Percentiles rank a stretch among this genome's conserved stretches.
phyloP scores from a whole-genome alignment of 2,113 vertebrate genomes.

The Cyanoramphus novaezelandiae region DNA sequence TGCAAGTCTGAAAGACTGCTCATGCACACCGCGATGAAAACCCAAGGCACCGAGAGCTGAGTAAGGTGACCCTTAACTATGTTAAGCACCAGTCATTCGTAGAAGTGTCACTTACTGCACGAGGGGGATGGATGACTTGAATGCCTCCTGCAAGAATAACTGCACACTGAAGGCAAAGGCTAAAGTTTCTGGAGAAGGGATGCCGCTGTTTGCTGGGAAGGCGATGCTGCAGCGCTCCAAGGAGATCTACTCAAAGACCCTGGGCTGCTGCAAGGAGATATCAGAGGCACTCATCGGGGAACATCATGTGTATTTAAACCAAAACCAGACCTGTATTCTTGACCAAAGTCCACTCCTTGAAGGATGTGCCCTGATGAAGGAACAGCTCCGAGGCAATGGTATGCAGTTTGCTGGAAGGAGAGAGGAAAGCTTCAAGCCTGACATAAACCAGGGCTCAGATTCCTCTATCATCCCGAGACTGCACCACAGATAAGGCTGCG shows the following conservation, averaged over 20 bases:
- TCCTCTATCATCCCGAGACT: background rate
- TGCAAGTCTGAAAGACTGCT: background rate
- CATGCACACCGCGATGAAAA: accelerated
- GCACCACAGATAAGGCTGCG: slow-evolving; percentile 6
- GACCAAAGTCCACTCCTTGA: background rate
- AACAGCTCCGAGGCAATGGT: background rate
- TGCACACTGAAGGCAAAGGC: background rate
- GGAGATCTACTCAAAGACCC: background rate
- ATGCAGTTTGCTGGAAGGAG: background rate
- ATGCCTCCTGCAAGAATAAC: slow-evolving; percentile 15
- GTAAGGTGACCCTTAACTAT: background rate
- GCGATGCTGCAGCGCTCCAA: background rate
- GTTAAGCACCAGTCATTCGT: background rate
- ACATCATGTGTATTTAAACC: background rate
- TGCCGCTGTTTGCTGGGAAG: background rate
- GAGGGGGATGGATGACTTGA: background rate
- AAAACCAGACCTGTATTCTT: background rate
- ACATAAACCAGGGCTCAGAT: slow-evolving; percentile 44
- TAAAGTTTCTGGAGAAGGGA: background rate
- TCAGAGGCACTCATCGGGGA: background rate
- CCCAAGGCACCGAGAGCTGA: background rate
- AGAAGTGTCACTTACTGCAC: background rate
- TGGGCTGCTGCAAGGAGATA: background rate
- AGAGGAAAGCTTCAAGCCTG: slow-evolving; percentile 24
- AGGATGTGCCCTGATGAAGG: background rate